Conservation (phyloP, 2,888 invertebrate species). For the Leptopilina drosophilae region DNA sequence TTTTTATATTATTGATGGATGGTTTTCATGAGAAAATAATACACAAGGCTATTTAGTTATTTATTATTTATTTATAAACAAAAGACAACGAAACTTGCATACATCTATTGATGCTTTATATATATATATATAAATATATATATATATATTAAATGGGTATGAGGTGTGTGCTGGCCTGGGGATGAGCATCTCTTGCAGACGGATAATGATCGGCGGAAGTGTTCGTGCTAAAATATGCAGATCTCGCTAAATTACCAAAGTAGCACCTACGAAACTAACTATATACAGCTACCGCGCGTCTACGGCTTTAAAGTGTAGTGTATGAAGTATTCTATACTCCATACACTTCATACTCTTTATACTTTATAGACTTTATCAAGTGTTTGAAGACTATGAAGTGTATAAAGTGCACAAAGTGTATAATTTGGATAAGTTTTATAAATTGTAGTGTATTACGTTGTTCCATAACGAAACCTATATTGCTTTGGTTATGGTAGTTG, state of each 20-base stretch:
- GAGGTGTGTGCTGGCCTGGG: conserved; percentile 48
- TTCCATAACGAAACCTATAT: conserved; percentile 2
- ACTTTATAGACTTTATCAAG: no score
- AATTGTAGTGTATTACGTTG: not conserved
- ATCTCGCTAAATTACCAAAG: conserved; percentile 73
- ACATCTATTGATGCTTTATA: conserved; percentile 4
- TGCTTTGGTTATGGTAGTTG: conserved; percentile 49
- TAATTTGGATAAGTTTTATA: no score
- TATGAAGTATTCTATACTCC: no score
- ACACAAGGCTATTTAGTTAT: not conserved
- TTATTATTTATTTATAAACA: no score
- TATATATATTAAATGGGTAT: not conserved
- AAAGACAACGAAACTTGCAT: conserved; percentile 16
- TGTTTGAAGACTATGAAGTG: no score
- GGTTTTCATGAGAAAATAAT: not conserved
- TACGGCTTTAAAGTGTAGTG: conserved; percentile 33
- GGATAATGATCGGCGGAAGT: conserved; percentile 76
- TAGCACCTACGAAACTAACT: conserved; percentile 66
- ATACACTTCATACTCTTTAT: no score
- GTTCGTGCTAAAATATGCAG: conserved; percentile 77
- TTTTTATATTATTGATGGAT: no score
- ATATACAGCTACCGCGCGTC: conserved; percentile 51
- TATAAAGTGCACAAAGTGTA: no score
- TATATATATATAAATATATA: no score
- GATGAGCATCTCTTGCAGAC: conserved; percentile 59